These are phyloP conservation scores for Psylliodes chrysocephalus DNA, from an alignment of 2,888 invertebrate species.

Conservation along the genomic window DNA sequence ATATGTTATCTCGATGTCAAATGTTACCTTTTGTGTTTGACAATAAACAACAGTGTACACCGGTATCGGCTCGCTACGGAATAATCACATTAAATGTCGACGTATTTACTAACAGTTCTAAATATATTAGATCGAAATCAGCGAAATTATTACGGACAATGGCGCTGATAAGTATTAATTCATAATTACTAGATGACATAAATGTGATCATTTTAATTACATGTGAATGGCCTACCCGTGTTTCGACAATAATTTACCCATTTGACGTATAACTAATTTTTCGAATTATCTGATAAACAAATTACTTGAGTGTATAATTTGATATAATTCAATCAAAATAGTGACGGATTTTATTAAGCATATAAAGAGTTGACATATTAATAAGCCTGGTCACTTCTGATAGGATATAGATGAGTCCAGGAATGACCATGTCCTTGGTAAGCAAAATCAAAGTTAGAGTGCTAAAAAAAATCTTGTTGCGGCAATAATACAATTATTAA, in stretches of 20 bases:
- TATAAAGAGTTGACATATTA: too few species aligned
- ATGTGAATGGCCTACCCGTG: background rate
- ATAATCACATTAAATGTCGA: conserved; percentile 27
- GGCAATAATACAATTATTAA: too few species aligned
- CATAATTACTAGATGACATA: conserved; percentile 6
- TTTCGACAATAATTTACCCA: too few species aligned
- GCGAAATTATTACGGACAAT: conserved; percentile 17
- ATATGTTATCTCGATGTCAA: conserved; percentile 55
- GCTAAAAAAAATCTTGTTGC: too few species aligned
- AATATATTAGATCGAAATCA: conserved; percentile 26
- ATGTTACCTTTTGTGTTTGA: conserved; percentile 56
- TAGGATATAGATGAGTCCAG: too few species aligned
- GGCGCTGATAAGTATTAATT: conserved; percentile 16
- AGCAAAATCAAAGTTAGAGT: too few species aligned
- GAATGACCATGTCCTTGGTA: too few species aligned
- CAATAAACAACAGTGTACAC: conserved; percentile 56
- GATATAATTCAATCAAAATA: too few species aligned
- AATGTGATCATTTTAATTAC: conserved; percentile 8
- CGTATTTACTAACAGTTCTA: conserved; percentile 29
- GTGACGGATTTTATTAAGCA: too few species aligned
- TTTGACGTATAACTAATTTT: too few species aligned
- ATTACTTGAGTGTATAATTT: too few species aligned
- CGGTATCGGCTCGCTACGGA: conserved; percentile 13
- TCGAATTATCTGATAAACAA: background rate
- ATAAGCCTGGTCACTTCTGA: too few species aligned